Percentiles rank a stretch among this genome's conserved stretches.
Evolutionary conservation across 1,140 invertebrate genomes (phyloP).

Genomic region (Asobara japonica): DNA sequence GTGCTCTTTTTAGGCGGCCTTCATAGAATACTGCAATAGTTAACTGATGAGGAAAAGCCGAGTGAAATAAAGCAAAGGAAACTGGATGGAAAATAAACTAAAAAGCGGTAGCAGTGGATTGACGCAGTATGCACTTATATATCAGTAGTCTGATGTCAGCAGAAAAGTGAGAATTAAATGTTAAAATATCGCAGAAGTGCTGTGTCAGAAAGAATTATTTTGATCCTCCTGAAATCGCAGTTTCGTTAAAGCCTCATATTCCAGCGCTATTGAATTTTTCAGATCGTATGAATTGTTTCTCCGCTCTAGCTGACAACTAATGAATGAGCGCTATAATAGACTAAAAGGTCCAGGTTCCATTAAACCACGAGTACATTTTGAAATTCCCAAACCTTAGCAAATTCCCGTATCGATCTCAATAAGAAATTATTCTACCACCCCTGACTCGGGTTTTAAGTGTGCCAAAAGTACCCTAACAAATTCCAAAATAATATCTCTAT

Average conservation of each 20-base stretch:
- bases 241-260: neutral
- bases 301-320: neutral
- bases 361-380: too few relatives aligned
- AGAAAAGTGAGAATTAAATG: constrained; percentile 11
- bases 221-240: neutral
- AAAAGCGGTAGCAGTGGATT: neutral
- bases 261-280: neutral
- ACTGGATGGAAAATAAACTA: neutral
- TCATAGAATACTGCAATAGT: neutral
- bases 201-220: constrained; percentile 1
- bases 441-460: too few relatives aligned
- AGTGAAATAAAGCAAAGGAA: neutral
- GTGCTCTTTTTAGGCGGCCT: constrained; percentile 12
- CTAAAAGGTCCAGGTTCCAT: too few relatives aligned
- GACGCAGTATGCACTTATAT: neutral
- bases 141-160: neutral
- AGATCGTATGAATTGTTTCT: neutral
- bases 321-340: too few relatives aligned
- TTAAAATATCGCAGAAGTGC: constrained; percentile 1
- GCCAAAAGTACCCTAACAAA: too few relatives aligned
- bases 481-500: too few relatives aligned
- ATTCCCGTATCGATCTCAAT: too few relatives aligned
- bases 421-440: too few relatives aligned
- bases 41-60: neutral
- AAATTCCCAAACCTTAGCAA: too few relatives aligned